Base-by-base conservation (phyloP, 2,888 invertebrate species). In the Heteropelma amictum region DNA sequence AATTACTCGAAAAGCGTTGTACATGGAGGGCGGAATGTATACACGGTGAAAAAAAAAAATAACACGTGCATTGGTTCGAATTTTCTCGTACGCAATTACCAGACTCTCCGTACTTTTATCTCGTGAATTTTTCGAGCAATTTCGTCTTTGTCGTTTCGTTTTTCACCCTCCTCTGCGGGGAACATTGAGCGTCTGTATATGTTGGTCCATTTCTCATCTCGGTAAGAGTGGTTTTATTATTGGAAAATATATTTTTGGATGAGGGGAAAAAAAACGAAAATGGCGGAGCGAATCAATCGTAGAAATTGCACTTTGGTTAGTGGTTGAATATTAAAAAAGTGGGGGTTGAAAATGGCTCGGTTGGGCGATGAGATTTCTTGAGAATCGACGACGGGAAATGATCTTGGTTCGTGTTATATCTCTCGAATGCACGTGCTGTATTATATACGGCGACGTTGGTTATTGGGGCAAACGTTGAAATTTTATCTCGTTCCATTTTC, bases 81-180 rank as follows among this genome's bases (percentile, higher is more conserved):
- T 28, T 3, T 40, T 26, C 14, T 0, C 17, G 19, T 12, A 4
- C 26, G 58, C 42, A 42, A 45, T 12, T 2, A 10, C 10, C 14
- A 78, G 79, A 75, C 77, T 69, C 61, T 47, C 56, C 72, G 77
- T 80, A 65, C 76, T n/a, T n/a, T 81, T 84, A 80, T 79, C 78
- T 76, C 74, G 76, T 80, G 78, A 83, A 82, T 83, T 77, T 81
- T 81, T 65, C n/a, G 64, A 68, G 30, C 28, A 26, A 23, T n/a
- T n/a, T n/a, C n/a, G n/a, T n/a, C n/a, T n/a, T n/a, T n/a, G n/a
- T n/a, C n/a, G n/a, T n/a, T n/a, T n/a, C n/a, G n/a, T n/a, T n/a
- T n/a, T n/a, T n/a, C n/a, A n/a, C n/a, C n/a, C n/a, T n/a, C n/a
- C n/a, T n/a, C n/a, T n/a, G n/a, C n/a, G n/a, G n/a, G n/a, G n/a